These are phyloP conservation scores for Pardosa pseudoannulata DNA, from an alignment of 2,888 invertebrate genomes.

Conservation along the genomic window DNA sequence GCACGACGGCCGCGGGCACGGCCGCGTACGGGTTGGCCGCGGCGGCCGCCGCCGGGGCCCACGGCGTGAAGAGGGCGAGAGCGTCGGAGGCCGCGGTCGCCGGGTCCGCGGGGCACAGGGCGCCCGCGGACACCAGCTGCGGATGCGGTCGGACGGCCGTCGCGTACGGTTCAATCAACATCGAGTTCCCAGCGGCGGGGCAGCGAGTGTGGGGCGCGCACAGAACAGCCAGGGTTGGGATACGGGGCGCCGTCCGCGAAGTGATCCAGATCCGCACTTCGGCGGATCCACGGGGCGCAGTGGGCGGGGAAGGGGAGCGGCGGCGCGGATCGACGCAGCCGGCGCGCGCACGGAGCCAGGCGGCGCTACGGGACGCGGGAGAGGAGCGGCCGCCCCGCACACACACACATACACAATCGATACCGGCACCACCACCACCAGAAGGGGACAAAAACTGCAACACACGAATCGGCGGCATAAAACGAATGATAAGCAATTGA, in stretches of 20 bases:
- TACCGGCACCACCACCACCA: too few species aligned
- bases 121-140: constrained; percentile 57
- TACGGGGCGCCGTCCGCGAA: constrained; percentile 4
- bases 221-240: constrained; percentile 56
- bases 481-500: constrained; percentile 36
- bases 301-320: background rate
- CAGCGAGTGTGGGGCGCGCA: constrained; percentile 59
- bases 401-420: too few species aligned
- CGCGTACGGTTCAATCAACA: constrained; percentile 69
- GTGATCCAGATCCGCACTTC: constrained; percentile 15
- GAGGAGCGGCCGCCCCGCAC: background rate
- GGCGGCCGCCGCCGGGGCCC: constrained; percentile 42
- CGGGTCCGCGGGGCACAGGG: constrained; percentile 47
- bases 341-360: constrained; percentile 26
- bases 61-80: constrained; percentile 55
- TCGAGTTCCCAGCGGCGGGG: constrained; percentile 48
- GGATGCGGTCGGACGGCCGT: constrained; percentile 67
- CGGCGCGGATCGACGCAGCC: constrained; percentile 31
- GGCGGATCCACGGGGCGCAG: constrained; percentile 21
- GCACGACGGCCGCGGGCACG: constrained; percentile 48
- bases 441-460: constrained; percentile 28
- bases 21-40: constrained; percentile 44
- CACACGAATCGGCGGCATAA: constrained; percentile 59
- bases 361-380: constrained; percentile 13
- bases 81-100: constrained; percentile 35